phyloP scores from a whole-genome alignment of 2,888 invertebrate species.

The Pristionchus arcanus region DNA sequence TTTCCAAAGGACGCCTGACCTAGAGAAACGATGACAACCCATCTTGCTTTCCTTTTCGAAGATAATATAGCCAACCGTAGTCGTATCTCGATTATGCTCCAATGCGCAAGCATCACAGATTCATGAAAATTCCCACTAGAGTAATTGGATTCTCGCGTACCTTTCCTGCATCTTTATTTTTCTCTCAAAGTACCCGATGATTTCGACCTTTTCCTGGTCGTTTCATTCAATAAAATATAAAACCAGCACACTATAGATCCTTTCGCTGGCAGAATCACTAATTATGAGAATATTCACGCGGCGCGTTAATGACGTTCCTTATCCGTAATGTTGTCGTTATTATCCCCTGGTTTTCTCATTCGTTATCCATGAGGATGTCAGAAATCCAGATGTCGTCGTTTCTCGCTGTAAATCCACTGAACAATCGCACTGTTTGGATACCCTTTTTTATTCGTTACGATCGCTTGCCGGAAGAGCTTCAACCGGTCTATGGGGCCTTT shows the following conservation, averaged over 20 bases:
- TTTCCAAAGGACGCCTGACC: neutral
- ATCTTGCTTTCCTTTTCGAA: neutral
- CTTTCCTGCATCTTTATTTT: neutral
- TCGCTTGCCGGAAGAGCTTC: slow-evolving; percentile 44
- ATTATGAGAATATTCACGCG: neutral
- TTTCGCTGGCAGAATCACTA: neutral
- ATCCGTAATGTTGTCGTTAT: neutral
- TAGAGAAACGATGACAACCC: neutral
- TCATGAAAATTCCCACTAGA: neutral
- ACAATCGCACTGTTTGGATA: slow-evolving; percentile 17
- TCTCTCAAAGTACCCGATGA: neutral
- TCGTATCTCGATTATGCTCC: neutral
- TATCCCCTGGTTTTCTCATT: neutral
- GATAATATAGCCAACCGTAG: neutral
- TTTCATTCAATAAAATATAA: neutral
- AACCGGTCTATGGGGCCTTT: neutral
- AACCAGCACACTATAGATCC: neutral
- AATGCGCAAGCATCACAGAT: neutral
- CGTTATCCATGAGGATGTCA: neutral
- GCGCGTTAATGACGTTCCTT: neutral
- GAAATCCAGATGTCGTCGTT: neutral
- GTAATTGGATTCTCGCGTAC: neutral
- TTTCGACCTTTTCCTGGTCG: neutral
- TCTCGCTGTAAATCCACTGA: neutral
- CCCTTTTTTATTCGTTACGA: slow-evolving; percentile 44